Percentiles rank a stretch among this genome's conserved stretches.
These are phyloP conservation scores for Monodelphis domestica DNA, from an alignment of 2,797 vertebrate genomes.

Conservation along the genomic window DNA sequence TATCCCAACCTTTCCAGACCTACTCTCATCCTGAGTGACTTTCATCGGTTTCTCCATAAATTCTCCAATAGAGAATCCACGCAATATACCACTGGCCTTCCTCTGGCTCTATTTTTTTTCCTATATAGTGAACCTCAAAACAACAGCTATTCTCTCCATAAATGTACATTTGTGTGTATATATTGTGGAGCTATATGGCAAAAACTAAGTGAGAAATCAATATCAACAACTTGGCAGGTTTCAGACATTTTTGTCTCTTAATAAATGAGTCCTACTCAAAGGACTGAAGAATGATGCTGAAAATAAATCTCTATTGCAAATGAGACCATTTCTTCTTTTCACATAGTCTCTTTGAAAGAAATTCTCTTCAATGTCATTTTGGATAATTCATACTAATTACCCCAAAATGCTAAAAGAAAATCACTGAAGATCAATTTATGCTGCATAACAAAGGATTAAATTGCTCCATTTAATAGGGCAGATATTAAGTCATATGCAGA, in stretches of 20 bases:
- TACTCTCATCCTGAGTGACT: background rate
- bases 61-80: background rate
- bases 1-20: background rate
- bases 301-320: background rate
- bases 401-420: background rate
- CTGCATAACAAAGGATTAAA: background rate
- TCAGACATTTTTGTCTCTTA: background rate
- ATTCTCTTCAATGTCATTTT: background rate
- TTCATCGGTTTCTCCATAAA: background rate
- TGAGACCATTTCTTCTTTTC: background rate
- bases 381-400: background rate
- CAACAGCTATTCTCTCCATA: too few species aligned
- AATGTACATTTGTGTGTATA: too few species aligned
- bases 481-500: background rate
- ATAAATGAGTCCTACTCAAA: slow-evolving; percentile 6
- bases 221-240: background rate
- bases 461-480: background rate
- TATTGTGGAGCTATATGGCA: background rate
- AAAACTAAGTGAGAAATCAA: background rate
- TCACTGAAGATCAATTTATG: background rate
- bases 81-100: background rate
- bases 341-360: background rate
- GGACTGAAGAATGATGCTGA: background rate
- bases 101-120: too few species aligned
- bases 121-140: too few species aligned